phyloP scores from a whole-genome alignment of 2,888 invertebrate genomes.

The Caradrina kadenii region DNA sequence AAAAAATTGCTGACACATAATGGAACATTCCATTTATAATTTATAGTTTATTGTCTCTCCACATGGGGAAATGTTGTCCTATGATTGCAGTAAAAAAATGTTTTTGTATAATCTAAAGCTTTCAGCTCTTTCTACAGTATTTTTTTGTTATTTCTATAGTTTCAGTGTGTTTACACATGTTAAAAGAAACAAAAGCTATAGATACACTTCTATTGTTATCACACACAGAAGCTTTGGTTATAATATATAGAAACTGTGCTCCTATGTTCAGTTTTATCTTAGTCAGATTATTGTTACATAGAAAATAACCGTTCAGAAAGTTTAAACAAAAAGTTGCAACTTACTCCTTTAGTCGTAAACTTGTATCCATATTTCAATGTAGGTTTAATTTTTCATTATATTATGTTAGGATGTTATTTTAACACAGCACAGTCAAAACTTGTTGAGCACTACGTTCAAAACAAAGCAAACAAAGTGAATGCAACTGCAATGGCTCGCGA shows the following conservation, averaged over 20 bases:
- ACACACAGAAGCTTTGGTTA: constrained; percentile 33
- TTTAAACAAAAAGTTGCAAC: constrained; percentile 52
- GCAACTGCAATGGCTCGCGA: constrained; percentile 58
- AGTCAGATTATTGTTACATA: constrained; percentile 8
- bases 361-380: constrained; percentile 41
- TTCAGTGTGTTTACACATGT: not conserved
- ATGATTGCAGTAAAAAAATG: constrained; percentile 5
- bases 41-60: not conserved
- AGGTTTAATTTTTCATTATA: constrained; percentile 38
- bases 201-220: constrained; percentile 33
- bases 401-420: constrained; percentile 24
- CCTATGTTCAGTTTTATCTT: constrained; percentile 4
- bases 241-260: constrained; percentile 4
- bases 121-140: not conserved
- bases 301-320: constrained; percentile 49
- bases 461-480: constrained; percentile 69
- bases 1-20: not conserved
- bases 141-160: not conserved
- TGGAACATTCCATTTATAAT: not conserved
- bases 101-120: constrained; percentile 4
- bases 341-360: constrained; percentile 52
- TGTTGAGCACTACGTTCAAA: constrained; percentile 61
- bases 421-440: constrained; percentile 52
- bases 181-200: constrained; percentile 17
- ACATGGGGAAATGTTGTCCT: constrained; percentile 4